Percentiles rank a stretch among this genome's conserved stretches.
These are phyloP conservation scores for Balearica regulorum DNA, from an alignment of 2,797 vertebrate species.

Conservation along the genomic window DNA sequence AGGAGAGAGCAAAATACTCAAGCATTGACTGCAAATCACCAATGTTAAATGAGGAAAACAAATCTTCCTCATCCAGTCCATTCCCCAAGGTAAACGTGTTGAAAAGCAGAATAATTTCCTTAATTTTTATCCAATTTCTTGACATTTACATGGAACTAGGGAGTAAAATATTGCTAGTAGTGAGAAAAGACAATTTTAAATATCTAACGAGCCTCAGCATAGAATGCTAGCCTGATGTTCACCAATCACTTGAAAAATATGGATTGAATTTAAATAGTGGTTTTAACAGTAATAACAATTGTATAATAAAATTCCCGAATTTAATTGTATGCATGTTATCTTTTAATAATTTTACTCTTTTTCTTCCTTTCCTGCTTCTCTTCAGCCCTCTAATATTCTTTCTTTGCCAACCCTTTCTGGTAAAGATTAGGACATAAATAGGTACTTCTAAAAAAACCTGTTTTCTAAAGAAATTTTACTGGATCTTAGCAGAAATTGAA, in stretches of 20 bases:
- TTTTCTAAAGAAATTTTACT: neutral
- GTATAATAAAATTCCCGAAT: neutral
- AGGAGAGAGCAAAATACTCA: neutral
- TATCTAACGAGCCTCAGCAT: neutral
- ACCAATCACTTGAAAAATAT: neutral
- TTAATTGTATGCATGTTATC: neutral
- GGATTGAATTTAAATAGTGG: neutral
- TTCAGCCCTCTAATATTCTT: neutral
- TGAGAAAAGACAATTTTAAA: neutral
- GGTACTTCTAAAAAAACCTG: neutral
- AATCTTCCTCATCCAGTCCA: neutral
- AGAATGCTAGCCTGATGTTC: neutral
- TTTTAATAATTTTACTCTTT: neutral
- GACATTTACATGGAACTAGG: neutral
- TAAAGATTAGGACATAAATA: neutral
- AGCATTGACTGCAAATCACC: conserved; percentile 13
- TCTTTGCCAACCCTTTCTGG: neutral
- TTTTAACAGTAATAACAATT: neutral
- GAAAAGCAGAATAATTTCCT: conserved; percentile 19
- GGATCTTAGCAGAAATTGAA: neutral
- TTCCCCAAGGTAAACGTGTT: conserved; percentile 7
- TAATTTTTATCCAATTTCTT: conserved; percentile 54
- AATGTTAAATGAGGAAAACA: neutral
- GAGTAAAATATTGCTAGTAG: neutral
- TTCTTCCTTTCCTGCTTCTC: neutral